phyloP scores from a whole-genome alignment of 2,888 invertebrate genomes.

The Drosophila emarginata region DNA sequence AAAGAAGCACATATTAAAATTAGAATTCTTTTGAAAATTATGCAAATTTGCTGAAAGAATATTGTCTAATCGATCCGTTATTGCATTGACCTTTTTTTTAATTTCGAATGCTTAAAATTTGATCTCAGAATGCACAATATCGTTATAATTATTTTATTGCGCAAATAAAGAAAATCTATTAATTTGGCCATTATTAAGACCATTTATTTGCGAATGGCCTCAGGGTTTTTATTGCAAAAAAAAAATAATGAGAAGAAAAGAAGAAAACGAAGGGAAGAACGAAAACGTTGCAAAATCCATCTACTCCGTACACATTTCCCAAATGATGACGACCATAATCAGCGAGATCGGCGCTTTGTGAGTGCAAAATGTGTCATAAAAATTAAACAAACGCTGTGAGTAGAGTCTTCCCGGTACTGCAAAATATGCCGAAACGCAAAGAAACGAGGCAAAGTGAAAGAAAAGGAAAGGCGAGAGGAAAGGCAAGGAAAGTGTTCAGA shows the following conservation, averaged over 20 bases:
- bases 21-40: not conserved
- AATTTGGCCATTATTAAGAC: not conserved
- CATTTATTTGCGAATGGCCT: not conserved
- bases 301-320: constrained; percentile 29
- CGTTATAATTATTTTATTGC: not conserved
- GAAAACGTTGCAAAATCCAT: constrained; percentile 9
- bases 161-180: not conserved
- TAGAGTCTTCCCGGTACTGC: constrained; percentile 54
- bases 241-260: not conserved
- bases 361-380: constrained; percentile 70
- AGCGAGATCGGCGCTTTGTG: constrained; percentile 78
- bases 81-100: not conserved
- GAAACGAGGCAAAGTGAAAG: not conserved
- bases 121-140: not conserved
- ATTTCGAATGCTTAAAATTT: not conserved
- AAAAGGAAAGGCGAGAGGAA: not conserved
- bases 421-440: too few relatives aligned
- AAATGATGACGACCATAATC: constrained; percentile 65
- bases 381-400: constrained; percentile 15
- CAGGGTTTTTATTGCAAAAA: constrained; percentile 15
- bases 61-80: not conserved
- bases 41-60: not conserved
- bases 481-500: constrained; percentile 65
- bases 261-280: not conserved
- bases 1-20: not conserved